Conservation (phyloP, 2,113 vertebrate genomes). For the Hepsetus odoe region DNA sequence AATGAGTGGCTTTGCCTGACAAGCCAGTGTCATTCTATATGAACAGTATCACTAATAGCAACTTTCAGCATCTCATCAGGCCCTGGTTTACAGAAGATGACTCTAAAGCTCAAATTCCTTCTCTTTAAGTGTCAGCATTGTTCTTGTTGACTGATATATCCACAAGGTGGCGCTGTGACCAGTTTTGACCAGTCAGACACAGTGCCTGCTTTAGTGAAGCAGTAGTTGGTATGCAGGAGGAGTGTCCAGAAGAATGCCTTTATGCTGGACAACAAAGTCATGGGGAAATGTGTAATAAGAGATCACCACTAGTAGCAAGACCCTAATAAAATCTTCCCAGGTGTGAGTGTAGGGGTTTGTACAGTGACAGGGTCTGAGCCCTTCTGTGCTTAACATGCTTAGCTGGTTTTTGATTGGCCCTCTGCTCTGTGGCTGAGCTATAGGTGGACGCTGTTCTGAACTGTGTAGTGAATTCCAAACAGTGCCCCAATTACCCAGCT, state of each 20-base stretch:
- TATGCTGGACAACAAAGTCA: too few species aligned
- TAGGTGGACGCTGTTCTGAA: constrained; percentile 6
- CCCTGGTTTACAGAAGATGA: background rate
- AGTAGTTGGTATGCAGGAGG: background rate
- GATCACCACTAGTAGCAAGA: background rate
- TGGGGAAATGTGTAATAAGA: too few species aligned
- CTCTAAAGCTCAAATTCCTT: constrained; percentile 2
- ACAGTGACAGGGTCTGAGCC: background rate
- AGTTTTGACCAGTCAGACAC: background rate
- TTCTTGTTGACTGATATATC: too few species aligned
- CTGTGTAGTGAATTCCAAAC: constrained; percentile 36
- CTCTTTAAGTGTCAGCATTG: constrained; percentile 5
- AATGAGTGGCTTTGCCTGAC: background rate
- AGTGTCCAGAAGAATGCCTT: background rate
- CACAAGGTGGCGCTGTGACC: too few species aligned
- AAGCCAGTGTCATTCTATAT: background rate
- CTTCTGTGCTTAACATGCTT: constrained; percentile 32
- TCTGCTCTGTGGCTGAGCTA: background rate
- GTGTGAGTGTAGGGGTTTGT: constrained; percentile 21
- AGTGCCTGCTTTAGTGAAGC: background rate
- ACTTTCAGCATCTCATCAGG: background rate
- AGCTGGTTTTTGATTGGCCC: constrained; percentile 38
- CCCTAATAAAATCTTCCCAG: too few species aligned
- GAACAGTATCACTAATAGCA: background rate
- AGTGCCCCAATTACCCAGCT: constrained; percentile 4